A percentile compares a stretch with the other conserved stretches of the same genome.
Evolutionary conservation across 2,113 vertebrate species (phyloP).

Genomic region (Archocentrus centrarchus): DNA sequence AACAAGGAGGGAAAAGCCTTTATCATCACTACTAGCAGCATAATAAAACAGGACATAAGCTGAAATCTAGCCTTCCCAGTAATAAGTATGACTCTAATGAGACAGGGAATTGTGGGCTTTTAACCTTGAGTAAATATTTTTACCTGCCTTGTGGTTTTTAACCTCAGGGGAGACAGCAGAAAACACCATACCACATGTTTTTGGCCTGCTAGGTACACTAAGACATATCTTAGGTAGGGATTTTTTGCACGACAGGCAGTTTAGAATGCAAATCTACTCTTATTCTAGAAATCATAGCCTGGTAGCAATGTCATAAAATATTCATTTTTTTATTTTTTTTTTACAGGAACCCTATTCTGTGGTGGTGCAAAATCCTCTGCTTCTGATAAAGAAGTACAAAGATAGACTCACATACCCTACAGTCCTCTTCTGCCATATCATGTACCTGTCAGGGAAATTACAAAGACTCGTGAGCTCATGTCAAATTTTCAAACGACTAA

Average conservation of each 20-base stretch:
- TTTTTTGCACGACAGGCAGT: slow-evolving; percentile 75
- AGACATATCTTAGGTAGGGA: slow-evolving; percentile 44
- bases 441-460: slow-evolving; percentile 80
- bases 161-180: slow-evolving; percentile 44
- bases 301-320: slow-evolving; percentile 80
- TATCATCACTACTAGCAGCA: slow-evolving; percentile 29
- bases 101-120: slow-evolving; percentile 38
- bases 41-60: slow-evolving; percentile 20
- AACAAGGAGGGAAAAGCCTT: slow-evolving; percentile 17
- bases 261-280: slow-evolving; percentile 77
- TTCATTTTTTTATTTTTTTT: slow-evolving; percentile 63
- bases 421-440: slow-evolving; percentile 74
- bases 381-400: slow-evolving; percentile 76
- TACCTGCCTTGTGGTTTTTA: slow-evolving; percentile 49
- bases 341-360: slow-evolving; percentile 76
- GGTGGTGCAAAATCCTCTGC: slow-evolving; percentile 72
- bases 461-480: slow-evolving; percentile 66
- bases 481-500: slow-evolving; percentile 76
- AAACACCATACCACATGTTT: slow-evolving; percentile 26
- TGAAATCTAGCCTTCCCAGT: slow-evolving; percentile 27
- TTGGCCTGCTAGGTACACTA: slow-evolving; percentile 34
- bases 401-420: slow-evolving; percentile 76
- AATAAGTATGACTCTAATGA: slow-evolving; percentile 57
- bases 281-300: slow-evolving; percentile 75
- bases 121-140: slow-evolving; percentile 65